Evolutionary conservation across 2,888 invertebrate genomes (phyloP).

Genomic region (Scaptomyza parva): DNA sequence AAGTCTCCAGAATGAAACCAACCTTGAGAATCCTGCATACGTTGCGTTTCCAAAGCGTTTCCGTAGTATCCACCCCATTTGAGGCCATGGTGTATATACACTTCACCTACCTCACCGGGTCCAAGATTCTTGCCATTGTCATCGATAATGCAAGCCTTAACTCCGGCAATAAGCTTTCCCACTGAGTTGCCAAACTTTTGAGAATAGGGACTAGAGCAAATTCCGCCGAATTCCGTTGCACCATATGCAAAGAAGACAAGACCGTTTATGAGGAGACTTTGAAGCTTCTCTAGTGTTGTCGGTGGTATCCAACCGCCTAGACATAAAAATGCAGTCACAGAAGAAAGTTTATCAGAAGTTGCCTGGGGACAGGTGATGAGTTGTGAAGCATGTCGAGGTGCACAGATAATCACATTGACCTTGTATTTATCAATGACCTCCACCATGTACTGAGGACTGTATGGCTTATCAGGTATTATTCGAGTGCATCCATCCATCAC

Average conservation of each 20-base stretch:
- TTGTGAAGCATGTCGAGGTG: conserved; percentile 58
- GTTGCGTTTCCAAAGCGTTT: conserved; percentile 59
- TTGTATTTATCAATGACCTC: conserved; percentile 61
- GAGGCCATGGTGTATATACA: conserved; percentile 43
- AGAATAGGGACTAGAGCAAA: not conserved
- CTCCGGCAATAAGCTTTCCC: conserved; percentile 55
- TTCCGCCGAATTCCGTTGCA: conserved; percentile 50
- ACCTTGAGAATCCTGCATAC: conserved; percentile 57
- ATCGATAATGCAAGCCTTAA: conserved; percentile 62
- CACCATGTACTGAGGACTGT: conserved; percentile 53
- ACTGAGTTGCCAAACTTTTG: conserved; percentile 37
- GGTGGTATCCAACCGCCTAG: conserved; percentile 43
- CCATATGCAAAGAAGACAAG: conserved; percentile 45
- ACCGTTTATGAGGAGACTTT: conserved; percentile 21
- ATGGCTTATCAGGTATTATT: conserved; percentile 62
- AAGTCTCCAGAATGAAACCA: conserved; percentile 80
- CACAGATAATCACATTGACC: conserved; percentile 35
- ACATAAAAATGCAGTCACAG: conserved; percentile 9
- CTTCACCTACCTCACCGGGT: conserved; percentile 66
- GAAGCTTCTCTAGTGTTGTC: conserved; percentile 8
- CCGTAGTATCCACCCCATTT: conserved; percentile 77
- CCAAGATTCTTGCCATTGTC: conserved; percentile 63
- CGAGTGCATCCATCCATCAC: conserved; percentile 50
- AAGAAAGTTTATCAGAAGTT: conserved; percentile 26
- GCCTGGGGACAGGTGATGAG: conserved; percentile 38